phyloP scores from a whole-genome alignment of 2,888 invertebrate genomes.

The Coecobrya sp. region DNA sequence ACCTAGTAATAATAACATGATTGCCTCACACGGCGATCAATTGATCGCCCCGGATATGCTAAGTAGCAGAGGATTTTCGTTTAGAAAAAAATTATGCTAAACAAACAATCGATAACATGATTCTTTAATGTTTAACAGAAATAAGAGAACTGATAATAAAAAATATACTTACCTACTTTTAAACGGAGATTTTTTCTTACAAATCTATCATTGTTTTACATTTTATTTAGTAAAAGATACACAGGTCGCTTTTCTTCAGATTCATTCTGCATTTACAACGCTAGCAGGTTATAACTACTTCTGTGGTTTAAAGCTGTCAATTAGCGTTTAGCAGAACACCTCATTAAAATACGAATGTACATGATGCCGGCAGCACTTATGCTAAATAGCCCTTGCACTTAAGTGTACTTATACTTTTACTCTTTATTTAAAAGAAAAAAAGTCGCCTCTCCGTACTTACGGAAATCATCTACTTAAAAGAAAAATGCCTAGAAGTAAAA shows the following conservation, averaged over 20 bases:
- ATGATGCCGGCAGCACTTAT: slow-evolving; percentile 61
- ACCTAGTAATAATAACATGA: slow-evolving; percentile 42
- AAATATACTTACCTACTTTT: slow-evolving; percentile 50
- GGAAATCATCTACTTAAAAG: background rate
- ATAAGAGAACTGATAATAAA: background rate
- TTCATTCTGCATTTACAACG: background rate
- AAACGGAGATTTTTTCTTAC: slow-evolving; percentile 52
- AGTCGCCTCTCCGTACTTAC: slow-evolving; percentile 6
- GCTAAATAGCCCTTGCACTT: slow-evolving; percentile 33
- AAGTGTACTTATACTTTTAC: slow-evolving; percentile 7
- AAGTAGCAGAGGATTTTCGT: slow-evolving; percentile 45
- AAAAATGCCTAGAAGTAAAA: background rate
- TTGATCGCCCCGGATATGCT: slow-evolving; percentile 62
- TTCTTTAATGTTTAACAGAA: slow-evolving; percentile 20
- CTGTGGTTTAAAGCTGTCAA: slow-evolving; percentile 76
- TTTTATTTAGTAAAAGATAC: background rate
- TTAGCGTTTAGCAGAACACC: slow-evolving; percentile 75
- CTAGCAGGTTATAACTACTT: slow-evolving; percentile 20
- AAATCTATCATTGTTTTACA: slow-evolving; percentile 54
- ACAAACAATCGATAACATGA: background rate
- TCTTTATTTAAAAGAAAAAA: slow-evolving; percentile 3
- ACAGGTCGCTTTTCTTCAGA: slow-evolving; percentile 7
- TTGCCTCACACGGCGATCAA: slow-evolving; percentile 74
- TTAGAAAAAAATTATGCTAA: background rate
- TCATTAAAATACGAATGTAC: slow-evolving; percentile 60